Evolutionary conservation across 23 tunicate species (phyloP).

Genomic region (Oikopleura dioica): DNA sequence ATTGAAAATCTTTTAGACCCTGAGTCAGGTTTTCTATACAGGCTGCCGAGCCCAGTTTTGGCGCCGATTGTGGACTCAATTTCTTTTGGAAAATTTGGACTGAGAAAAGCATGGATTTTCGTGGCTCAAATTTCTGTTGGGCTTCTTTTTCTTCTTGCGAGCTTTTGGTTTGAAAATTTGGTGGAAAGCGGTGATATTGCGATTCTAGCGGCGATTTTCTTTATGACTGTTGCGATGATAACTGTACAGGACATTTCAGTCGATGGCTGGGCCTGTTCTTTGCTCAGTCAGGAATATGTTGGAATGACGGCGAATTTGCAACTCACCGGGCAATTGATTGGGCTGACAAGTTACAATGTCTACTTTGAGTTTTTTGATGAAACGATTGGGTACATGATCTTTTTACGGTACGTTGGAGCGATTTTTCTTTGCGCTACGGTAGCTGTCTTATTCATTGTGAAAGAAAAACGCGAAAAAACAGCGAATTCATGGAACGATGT

Average conservation of each 20-base stretch:
- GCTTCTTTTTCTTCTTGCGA: no score
- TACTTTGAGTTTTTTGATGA: neutral
- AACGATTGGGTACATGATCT: neutral
- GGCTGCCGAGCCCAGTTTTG: no score
- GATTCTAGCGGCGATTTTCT: neutral
- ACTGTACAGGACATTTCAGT: constrained; percentile 3
- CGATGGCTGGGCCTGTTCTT: neutral
- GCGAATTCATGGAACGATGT: neutral
- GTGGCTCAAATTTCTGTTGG: no score
- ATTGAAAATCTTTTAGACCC: no score
- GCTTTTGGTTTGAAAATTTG: no score
- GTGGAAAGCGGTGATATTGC: no score
- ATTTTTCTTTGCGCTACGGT: neutral
- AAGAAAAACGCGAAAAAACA: neutral
- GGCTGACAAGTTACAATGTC: neutral
- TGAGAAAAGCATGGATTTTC: no score
- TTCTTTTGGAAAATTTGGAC: no score
- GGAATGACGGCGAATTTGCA: constrained; percentile 3
- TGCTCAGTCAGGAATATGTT: neutral
- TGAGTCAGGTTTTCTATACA: no score
- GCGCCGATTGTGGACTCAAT: no score
- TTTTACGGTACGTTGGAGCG: neutral
- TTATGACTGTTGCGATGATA: neutral
- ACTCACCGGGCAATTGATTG: neutral
- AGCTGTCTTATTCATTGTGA: neutral